Percentiles rank a stretch among this genome's conserved stretches.
These are phyloP conservation scores for Eufriesea mexicana DNA, from an alignment of 1,140 invertebrate genomes.

Conservation along the genomic window DNA sequence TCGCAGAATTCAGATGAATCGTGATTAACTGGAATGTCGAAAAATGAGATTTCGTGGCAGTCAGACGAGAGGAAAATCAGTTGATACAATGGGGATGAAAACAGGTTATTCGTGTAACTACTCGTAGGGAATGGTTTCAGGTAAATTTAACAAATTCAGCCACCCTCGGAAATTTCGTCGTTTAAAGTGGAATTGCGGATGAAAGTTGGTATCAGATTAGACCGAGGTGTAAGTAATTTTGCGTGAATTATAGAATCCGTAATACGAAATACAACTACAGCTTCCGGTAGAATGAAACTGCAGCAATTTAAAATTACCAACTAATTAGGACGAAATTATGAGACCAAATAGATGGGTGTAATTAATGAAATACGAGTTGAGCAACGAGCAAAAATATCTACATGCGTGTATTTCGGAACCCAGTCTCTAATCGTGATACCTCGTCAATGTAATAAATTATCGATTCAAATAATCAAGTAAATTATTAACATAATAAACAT, in stretches of 20 bases:
- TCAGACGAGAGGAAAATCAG: not conserved
- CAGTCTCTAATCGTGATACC: too few species aligned
- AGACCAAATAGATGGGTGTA: too few species aligned
- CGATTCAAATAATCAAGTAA: too few species aligned
- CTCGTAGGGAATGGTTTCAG: not conserved
- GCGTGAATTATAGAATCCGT: conserved; percentile 9
- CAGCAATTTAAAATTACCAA: conserved; percentile 22
- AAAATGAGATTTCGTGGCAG: not conserved
- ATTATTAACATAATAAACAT: too few species aligned
- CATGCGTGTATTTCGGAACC: not conserved
- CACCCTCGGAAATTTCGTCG: not conserved
- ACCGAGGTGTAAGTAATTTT: conserved; percentile 5
- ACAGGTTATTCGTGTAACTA: not conserved
- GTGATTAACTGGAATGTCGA: too few species aligned
- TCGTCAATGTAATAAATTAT: too few species aligned
- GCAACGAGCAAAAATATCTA: not conserved
- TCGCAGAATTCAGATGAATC: too few species aligned
- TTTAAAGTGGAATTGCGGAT: not conserved
- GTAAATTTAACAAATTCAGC: not conserved
- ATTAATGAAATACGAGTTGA: not conserved
- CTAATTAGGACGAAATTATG: not conserved
- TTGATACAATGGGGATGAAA: not conserved
- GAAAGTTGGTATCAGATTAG: conserved; percentile 19
- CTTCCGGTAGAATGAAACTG: conserved; percentile 16
- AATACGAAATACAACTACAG: not conserved